phyloP scores from a whole-genome alignment of 2,797 vertebrate species.

The Amniataba percoides region DNA sequence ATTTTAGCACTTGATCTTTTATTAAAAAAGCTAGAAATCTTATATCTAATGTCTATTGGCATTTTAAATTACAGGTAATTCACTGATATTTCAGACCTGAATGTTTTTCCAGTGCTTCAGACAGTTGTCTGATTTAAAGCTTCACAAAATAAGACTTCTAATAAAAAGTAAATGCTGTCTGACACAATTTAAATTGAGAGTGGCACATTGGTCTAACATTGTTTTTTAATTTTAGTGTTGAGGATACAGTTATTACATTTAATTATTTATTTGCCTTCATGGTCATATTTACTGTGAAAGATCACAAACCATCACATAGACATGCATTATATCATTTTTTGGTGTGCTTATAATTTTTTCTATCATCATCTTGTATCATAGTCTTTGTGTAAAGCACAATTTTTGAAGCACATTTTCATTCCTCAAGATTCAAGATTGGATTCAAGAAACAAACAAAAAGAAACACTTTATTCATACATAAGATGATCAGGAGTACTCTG shows the following conservation, averaged over 20 bases:
- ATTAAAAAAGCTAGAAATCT: too few species aligned
- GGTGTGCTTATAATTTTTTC: not conserved
- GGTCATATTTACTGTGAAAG: not conserved
- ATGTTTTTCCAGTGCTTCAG: not conserved
- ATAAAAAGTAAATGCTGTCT: not conserved
- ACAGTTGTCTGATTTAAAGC: not conserved
- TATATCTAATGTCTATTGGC: not conserved
- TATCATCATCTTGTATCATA: not conserved
- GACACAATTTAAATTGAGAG: not conserved
- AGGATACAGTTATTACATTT: not conserved
- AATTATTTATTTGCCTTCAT: not conserved
- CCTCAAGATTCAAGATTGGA: not conserved
- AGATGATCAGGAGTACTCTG: not conserved
- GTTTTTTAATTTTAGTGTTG: not conserved
- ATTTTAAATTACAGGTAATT: not conserved
- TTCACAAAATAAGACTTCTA: not conserved
- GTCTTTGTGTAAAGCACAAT: not conserved
- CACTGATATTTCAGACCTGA: not conserved
- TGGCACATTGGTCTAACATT: not conserved
- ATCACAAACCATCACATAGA: not conserved
- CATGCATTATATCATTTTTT: not conserved
- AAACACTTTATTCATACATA: not conserved
- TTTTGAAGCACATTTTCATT: not conserved
- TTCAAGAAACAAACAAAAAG: not conserved
- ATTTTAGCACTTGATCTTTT: too few species aligned